Evolutionary conservation across 64 coral and sea anemone species (phyloP), one percentile per base, ranked within the genome.

Genomic region (Orbicella faveolata): DNA sequence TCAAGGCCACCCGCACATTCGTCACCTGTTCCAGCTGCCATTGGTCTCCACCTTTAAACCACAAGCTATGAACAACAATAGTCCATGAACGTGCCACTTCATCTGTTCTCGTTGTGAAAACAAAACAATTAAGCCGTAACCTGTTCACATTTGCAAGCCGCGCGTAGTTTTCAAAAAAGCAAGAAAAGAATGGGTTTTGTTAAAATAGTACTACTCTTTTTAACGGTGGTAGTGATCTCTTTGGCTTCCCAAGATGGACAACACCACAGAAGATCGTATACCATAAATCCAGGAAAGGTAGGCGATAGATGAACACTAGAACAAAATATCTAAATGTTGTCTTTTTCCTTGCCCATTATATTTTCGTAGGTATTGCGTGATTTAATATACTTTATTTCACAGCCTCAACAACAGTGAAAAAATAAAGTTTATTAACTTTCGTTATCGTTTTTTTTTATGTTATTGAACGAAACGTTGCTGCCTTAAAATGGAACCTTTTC

Each of bases 261-360:
- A 18, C 61, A 51, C 19, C 33, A 35, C 65, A 14, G 59, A 69
- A 69, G 81, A 84, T 84, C 81, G 1, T 84, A 84, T 37, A 84
- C 81, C 21, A 21, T 84, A 21, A 84, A 84, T 17, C 81, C 81
- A 44, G 81, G 81, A 84, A 84, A 84, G 81, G 81, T 84, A 68
- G 20, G 63, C 44, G 3, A 6, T 48, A 41, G 44, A 48, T 48
- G 44, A 48, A 48, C 44, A 48, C 44, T 6, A 48, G 44, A 48
- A 48, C 30, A 30, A 48, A 48, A 48, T 48, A 48, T 48, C 44
- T 39, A 12, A 51, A 36, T 17, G 12, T 76, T 16, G 18, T 84
- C 36, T 63, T 67, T 84, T 68, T 19, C 74, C 37, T 14, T 39
- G 17, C 18, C 21, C 23, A 18, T 64, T 23, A 41, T 37, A 20